Evolutionary conservation across 2,888 invertebrate species (phyloP).

Genomic region (Octodonta nipae): DNA sequence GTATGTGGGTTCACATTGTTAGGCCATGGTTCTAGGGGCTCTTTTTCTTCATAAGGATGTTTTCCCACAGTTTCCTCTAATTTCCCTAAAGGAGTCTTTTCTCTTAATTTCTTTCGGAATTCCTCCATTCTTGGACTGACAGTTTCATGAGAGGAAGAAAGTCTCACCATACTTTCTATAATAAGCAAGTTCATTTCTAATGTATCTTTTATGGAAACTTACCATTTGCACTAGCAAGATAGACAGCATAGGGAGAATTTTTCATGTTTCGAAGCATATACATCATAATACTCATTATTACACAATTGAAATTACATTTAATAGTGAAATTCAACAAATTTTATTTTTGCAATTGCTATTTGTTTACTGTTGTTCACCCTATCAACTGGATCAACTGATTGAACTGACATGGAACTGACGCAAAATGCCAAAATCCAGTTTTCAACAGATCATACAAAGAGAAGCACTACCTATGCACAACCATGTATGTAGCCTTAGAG

Average conservation of each 20-base stretch:
- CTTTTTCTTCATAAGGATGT: constrained; percentile 66
- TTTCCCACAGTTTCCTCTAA: constrained; percentile 61
- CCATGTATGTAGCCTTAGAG: no score
- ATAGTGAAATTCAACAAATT: no score
- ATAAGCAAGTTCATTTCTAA: neutral
- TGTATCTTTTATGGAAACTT: constrained; percentile 3
- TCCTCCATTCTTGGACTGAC: constrained; percentile 48
- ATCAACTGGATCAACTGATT: no score
- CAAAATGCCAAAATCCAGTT: no score
- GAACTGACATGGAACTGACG: no score
- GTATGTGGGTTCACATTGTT: constrained; percentile 80
- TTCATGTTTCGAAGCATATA: constrained; percentile 27
- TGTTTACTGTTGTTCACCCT: no score
- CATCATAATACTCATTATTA: constrained; percentile 33
- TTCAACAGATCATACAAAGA: no score
- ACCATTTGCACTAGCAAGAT: constrained; percentile 18
- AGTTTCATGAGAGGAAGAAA: constrained; percentile 22
- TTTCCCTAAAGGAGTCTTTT: constrained; percentile 51
- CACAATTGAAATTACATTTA: no score
- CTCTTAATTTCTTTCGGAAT: constrained; percentile 60
- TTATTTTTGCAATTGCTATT: no score
- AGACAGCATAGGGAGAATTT: constrained; percentile 19
- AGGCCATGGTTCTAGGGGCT: constrained; percentile 73
- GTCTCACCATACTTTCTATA: constrained; percentile 10
- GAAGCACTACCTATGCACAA: no score